Evolutionary conservation across 2,888 invertebrate genomes (phyloP), one percentile per base, ranked within the genome.

Genomic region (Conistra vaccinii): DNA sequence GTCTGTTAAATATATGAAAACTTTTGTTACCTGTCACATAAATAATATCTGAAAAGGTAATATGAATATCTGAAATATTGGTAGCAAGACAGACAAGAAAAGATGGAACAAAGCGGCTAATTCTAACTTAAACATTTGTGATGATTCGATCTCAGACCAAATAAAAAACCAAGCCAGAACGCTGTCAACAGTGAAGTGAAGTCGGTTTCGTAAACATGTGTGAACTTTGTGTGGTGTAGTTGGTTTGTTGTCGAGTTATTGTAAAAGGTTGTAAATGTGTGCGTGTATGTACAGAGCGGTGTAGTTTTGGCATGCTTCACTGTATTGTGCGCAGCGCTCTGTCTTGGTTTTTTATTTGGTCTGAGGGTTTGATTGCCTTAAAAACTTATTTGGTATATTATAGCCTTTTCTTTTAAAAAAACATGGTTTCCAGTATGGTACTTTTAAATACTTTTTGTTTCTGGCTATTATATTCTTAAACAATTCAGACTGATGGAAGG

Each of bases 1-100:
- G n/a, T 39, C 12, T 60, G 58, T 67, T 82, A 83, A 69, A 74
- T 61, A 65, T 69, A 61, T 42, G 29, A 53, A 55, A 73, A 42
- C 20, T 60, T 60, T 68, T 60, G 20, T 45, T 29, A 63, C 51
- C 32, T 68, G 67, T 35, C 74, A 66, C 10, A 48, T 55, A 57
- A 45, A 77, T 45, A 17, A n/a, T n/a, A n/a, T n/a, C n/a, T n/a
- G n/a, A 42, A 35, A 32, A 57, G 4, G 23, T 62, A 48, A 51
- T 20, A 39, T 2, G 4, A 42, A 55, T 9, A n/a, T 35, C 5
- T n/a, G 12, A 61, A 61, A 69, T 26, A 39, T 62, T 45, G 14
- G 29, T 39, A 55, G 12, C 29, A 39, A 70, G 53, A 55, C 2
- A n/a, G n/a, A 39, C 10, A 23, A 51, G 6, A 45, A 29, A 76